Conservation (phyloP, 2,888 invertebrate species). For the Lingula anatina region DNA sequence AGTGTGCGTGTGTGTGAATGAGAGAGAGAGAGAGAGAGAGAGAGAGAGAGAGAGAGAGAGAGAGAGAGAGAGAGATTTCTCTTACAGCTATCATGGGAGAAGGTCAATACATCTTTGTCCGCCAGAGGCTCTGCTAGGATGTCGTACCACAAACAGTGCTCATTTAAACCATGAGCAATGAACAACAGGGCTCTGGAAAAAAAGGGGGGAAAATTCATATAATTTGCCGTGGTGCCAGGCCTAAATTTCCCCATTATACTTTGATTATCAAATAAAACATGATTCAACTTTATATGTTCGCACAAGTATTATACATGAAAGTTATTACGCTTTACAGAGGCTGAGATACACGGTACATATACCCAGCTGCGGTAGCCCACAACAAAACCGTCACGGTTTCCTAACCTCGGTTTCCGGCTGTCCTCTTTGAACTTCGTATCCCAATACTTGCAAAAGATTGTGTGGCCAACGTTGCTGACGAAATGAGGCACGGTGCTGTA, state of each 20-base stretch:
- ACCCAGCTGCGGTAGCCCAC: background rate
- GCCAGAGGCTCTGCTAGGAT: constrained; percentile 26
- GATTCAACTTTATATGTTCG: too few species aligned
- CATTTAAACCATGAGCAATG: constrained; percentile 37
- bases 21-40: too few species aligned
- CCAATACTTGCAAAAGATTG: constrained; percentile 29
- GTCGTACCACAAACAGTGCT: constrained; percentile 35
- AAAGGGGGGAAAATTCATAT: background rate
- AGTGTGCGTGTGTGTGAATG: background rate
- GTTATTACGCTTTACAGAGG: background rate
- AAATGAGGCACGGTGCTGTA: too few species aligned
- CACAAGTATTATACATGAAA: background rate
- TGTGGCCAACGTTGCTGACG: constrained; percentile 21
- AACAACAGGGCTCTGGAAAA: constrained; percentile 34
- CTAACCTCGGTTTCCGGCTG: background rate
- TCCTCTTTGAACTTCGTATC: constrained; percentile 8
- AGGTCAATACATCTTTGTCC: constrained; percentile 27
- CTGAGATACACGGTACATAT: background rate
- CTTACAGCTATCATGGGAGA: constrained; percentile 43
- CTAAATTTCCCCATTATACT: background rate
- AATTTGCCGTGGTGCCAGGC: background rate
- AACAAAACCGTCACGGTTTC: background rate
- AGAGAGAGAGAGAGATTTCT: too few species aligned
- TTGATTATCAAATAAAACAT: too few species aligned
- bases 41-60: background rate